Evolutionary conservation across 2,113 vertebrate species (phyloP), one percentile per base, ranked within the genome.

Genomic region (Zosterops lateralis): DNA sequence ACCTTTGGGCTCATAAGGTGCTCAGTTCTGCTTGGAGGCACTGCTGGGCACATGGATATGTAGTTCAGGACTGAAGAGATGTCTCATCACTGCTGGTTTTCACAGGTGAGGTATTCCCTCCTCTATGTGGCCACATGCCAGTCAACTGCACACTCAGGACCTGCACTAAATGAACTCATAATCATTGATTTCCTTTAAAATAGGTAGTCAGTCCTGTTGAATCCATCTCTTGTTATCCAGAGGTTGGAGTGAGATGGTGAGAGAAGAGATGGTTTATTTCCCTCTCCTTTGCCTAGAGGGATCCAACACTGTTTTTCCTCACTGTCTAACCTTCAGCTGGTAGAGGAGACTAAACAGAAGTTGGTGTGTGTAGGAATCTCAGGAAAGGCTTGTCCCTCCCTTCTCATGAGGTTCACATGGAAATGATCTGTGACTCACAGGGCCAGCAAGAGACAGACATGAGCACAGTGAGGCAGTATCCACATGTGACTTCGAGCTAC

Each of bases 401-500:
- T 81, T 80, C 77, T 78, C 29, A 8, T 26, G 53, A 67, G 40
- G 17, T 62, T 71, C 81, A 32, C 20, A 2, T 6, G 6, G 84
- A 64, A 75, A 48, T 21, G 10, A 14, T 64, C 44, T 31, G 14
- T 87, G 87, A 67, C 79, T 92, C 81, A 75, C 32, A 29, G 48
- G 19, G 28, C 7, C 32, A 47, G 47, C 51, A n/a, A 36, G 50
- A 92, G n/a, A 62, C 22, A 65, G 62, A 36, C 24, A 36, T 13
- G 29, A 66, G 42, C 75, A 58, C 66, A n/a, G 14, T 6, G 48
- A 77, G 60, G 58, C 36, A n/a, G 61, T 45, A 82, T 48, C 62
- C 5, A 1, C 75, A 29, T 0, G 0, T 54, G 36, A 68, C 74
- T 68, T 40, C 0, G 0, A 61, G 45, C 14, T 82, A 25, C 26